Evolutionary conservation across 1,140 invertebrate genomes (phyloP), one percentile per base, ranked within the genome.

Genomic region (Leptopilina clavipes): DNA sequence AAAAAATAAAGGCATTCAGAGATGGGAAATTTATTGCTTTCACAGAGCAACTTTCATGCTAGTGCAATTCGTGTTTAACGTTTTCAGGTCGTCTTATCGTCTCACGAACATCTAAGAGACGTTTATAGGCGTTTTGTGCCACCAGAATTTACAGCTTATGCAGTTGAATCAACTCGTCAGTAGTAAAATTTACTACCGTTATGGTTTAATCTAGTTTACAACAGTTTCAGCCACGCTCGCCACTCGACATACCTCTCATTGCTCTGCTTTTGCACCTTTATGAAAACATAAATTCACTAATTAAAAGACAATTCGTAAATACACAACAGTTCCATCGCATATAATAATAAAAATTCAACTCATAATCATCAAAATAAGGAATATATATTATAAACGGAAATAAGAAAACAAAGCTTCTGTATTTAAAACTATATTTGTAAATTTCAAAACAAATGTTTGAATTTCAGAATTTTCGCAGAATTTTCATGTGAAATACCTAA

Each of bases 161-260:
- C 11, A 59, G 22, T 31, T 11, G 22, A 59, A 59, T 56, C 54
- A 56, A 56, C 54, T 56, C 54, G 19, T 25, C 54, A 56, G 54
- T 59, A 59, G 9, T 59, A 59, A 59, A 59, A 59, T 59, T 59
- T 59, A 59, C 56, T 11, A 25, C 56, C 56, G 18, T 59, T 59
- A 59, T 59, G 9, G 1, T 59, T 59, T 59, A 12, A 59, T 59
- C 56, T 59, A 59, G 5, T 59, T 56, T 56, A 56, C 52, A 56
- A 56, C 52, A 56, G 18, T 5, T 22, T 18, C 17, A 56, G 52
- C 3, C 3, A 56, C 17, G 52, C 8, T 56, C 8, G 19, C 52
- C n/a, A 56, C 52, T 19, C 52, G 7, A 17, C 19, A 56, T 56
- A 19, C 1, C 45, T 48, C n/a, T 48, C 45, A 48, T 56, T 56